Percentiles rank a stretch among this genome's conserved stretches.
phyloP scores from a whole-genome alignment of 2,113 vertebrate species.

The Labeo catla region DNA sequence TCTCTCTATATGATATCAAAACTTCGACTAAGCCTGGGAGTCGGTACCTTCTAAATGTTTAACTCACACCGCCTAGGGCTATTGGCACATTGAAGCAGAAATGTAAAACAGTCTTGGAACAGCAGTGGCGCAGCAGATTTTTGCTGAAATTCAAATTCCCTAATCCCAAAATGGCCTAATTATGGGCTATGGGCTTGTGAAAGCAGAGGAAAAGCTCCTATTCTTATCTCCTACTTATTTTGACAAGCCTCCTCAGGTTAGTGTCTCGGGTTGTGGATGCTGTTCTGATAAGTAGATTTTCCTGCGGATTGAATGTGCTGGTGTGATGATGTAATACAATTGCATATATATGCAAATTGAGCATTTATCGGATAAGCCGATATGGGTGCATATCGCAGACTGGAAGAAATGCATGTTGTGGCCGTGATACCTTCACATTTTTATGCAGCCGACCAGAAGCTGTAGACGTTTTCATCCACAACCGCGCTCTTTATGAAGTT shows the following conservation, averaged over 20 bases:
- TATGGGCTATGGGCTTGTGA: conserved; percentile 31
- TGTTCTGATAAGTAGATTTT: conserved; percentile 38
- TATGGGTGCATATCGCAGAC: conserved; percentile 4
- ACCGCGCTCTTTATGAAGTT: conserved; percentile 38
- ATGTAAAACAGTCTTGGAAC: conserved; percentile 64
- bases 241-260: conserved; percentile 43
- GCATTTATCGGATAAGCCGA: background rate
- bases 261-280: conserved; percentile 22
- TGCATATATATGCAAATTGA: conserved; percentile 35
- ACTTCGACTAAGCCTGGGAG: conserved; percentile 52
- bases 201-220: conserved; percentile 23
- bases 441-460: background rate
- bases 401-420: background rate
- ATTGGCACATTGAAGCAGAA: conserved; percentile 50
- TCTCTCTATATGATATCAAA: conserved; percentile 30
- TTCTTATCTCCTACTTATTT: conserved; percentile 45
- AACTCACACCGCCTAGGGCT: conserved; percentile 46
- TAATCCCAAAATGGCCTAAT: conserved; percentile 61
- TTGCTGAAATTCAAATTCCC: conserved; percentile 54
- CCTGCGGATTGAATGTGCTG: conserved; percentile 26
- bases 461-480: background rate
- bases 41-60: conserved; percentile 53
- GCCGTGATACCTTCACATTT: conserved; percentile 11
- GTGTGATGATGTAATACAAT: conserved; percentile 34
- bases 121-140: conserved; percentile 62